Conservation (phyloP, 1,140 invertebrate species). For the Tachypleus tridentatus region DNA sequence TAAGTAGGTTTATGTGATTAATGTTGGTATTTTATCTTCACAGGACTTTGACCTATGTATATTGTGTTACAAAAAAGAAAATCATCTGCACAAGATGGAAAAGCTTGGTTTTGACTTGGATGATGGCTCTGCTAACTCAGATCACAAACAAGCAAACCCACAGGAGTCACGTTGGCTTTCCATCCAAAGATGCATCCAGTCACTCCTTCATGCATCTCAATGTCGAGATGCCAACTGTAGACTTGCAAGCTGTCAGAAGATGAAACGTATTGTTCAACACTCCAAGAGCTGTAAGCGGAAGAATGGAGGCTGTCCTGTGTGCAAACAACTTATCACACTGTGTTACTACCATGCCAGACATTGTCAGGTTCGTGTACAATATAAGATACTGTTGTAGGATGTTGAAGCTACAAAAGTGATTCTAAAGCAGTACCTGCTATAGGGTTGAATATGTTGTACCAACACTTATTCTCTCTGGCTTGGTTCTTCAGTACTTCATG, state of each 20-base stretch:
- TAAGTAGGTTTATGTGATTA: constrained; percentile 8
- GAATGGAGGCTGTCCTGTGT: constrained; percentile 85
- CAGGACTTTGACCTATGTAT: constrained; percentile 96
- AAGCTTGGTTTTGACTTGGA: constrained; percentile 90
- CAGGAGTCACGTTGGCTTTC: constrained; percentile 82
- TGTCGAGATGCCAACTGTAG: constrained; percentile 97
- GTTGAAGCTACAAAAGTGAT: no score
- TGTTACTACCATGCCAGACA: constrained; percentile 99
- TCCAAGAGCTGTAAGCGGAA: constrained; percentile 91
- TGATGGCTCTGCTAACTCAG: constrained; percentile 73
- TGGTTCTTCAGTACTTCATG: no score
- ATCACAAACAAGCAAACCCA: constrained; percentile 50
- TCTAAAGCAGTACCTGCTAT: no score
- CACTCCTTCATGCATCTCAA: constrained; percentile 87
- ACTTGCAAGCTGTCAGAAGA: constrained; percentile 89
- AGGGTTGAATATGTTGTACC: no score
- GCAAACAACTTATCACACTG: constrained; percentile 94
- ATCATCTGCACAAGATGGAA: constrained; percentile 95
- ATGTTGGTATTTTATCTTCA: constrained; percentile 25
- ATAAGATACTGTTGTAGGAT: neutral
- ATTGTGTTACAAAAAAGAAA: constrained; percentile 84
- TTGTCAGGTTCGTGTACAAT: constrained; percentile 50
- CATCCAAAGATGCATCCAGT: constrained; percentile 94
- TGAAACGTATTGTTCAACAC: constrained; percentile 95
- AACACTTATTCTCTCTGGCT: no score